Percentiles rank a stretch among this genome's conserved stretches.
phyloP scores from a whole-genome alignment of 2,113 vertebrate species.

The Spea multiplicata region DNA sequence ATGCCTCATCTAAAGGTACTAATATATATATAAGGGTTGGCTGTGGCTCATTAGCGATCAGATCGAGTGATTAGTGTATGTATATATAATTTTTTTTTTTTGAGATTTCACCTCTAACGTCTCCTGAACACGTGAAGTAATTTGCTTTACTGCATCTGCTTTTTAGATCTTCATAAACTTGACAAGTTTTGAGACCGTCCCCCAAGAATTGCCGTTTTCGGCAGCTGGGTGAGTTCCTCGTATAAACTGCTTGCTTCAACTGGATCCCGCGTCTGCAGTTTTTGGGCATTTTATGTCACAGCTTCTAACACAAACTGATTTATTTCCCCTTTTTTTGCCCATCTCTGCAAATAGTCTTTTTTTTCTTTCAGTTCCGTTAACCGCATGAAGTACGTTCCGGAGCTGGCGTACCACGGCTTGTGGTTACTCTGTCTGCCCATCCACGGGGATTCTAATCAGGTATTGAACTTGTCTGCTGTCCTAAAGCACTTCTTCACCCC shows the following conservation, averaged over 20 bases:
- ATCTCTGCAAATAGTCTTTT: background rate
- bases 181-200: conserved; percentile 76
- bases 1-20: too few species aligned
- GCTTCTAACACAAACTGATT: too few species aligned
- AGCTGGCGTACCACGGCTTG: conserved; percentile 81
- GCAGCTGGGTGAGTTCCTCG: conserved; percentile 58
- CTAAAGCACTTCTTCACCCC: too few species aligned
- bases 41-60: too few species aligned
- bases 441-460: conserved; percentile 77
- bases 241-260: too few species aligned
- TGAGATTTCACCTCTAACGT: background rate
- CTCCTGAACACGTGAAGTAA: background rate
- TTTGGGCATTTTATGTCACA: too few species aligned
- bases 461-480: conserved; percentile 51
- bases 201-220: conserved; percentile 60
- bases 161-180: conserved; percentile 80
- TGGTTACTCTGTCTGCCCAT: conserved; percentile 73
- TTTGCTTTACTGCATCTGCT: conserved; percentile 33
- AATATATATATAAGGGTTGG: too few species aligned
- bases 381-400: conserved; percentile 69
- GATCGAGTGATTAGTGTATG: too few species aligned
- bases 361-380: conserved; percentile 63
- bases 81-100: too few species aligned
- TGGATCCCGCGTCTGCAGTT: too few species aligned
- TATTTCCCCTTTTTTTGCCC: too few species aligned